These are phyloP conservation scores for Tenthredo distinguenda DNA, from an alignment of 2,888 invertebrate species.

Conservation along the genomic window DNA sequence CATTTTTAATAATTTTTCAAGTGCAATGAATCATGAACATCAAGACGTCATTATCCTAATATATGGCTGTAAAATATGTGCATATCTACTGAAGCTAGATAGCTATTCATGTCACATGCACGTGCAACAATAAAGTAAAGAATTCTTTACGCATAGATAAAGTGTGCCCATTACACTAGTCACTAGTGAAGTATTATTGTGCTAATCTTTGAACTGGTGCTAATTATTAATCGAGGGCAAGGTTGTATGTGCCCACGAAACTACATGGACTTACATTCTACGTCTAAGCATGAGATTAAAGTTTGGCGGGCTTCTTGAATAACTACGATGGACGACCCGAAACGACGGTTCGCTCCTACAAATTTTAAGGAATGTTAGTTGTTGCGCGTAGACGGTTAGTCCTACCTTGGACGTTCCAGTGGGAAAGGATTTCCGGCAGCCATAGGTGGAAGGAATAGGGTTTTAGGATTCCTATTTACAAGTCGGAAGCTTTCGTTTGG, in stretches of 20 bases:
- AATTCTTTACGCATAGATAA: slow-evolving; percentile 6
- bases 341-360: slow-evolving; percentile 70
- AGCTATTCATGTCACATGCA: slow-evolving; percentile 14
- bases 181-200: neutral
- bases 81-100: neutral
- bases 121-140: neutral
- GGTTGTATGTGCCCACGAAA: neutral
- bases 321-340: slow-evolving; percentile 72
- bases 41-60: neutral
- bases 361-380: slow-evolving; percentile 48
- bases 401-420: slow-evolving; percentile 60
- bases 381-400: slow-evolving; percentile 6
- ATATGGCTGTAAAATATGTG: neutral
- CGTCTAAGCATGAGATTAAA: slow-evolving; percentile 75
- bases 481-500: slow-evolving; percentile 54
- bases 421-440: slow-evolving; percentile 53
- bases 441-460: slow-evolving; percentile 65
- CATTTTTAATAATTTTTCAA: neutral
- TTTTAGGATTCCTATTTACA: slow-evolving; percentile 60
- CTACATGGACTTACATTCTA: slow-evolving; percentile 73
- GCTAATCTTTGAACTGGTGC: neutral
- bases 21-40: neutral
- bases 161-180: neutral
- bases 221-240: neutral
- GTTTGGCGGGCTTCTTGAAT: slow-evolving; percentile 73